Conservation (phyloP, 2,797 vertebrate genomes). For the Rhinichthys osculus region DNA sequence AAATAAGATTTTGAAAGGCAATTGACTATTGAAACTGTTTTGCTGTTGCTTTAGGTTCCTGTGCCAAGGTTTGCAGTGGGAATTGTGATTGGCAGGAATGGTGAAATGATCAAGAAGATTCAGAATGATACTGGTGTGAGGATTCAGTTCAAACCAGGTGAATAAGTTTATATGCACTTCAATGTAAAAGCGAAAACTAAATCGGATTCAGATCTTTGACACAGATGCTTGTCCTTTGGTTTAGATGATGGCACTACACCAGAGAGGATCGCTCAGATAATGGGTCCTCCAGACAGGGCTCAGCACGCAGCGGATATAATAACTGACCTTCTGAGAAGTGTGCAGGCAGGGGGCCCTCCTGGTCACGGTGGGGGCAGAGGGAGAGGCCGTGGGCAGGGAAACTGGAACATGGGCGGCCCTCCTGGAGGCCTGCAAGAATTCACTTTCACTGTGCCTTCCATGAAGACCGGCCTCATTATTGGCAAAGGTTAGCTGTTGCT, state of each 20-base stretch:
- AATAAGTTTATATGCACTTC: slow-evolving; percentile 31
- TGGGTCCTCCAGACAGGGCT: slow-evolving; percentile 95
- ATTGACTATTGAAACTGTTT: neutral
- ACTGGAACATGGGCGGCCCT: slow-evolving; percentile 97
- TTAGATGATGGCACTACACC: slow-evolving; percentile 96
- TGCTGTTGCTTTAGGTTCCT: slow-evolving; percentile 83
- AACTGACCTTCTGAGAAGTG: slow-evolving; percentile 93
- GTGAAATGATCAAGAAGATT: slow-evolving; percentile 99
- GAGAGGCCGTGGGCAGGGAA: slow-evolving; percentile 94
- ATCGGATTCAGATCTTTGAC: neutral
- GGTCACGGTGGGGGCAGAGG: slow-evolving; percentile 92
- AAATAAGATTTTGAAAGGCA: neutral
- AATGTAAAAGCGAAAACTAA: neutral
- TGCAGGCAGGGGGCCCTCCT: slow-evolving; percentile 93
- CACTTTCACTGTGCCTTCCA: slow-evolving; percentile 96
- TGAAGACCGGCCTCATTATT: slow-evolving; percentile 98
- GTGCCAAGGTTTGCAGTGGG: slow-evolving; percentile 98
- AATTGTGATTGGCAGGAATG: slow-evolving; percentile 97
- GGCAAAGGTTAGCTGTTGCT: slow-evolving; percentile 86
- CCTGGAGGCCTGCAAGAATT: slow-evolving; percentile 98
- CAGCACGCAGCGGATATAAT: slow-evolving; percentile 98
- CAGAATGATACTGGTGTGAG: slow-evolving; percentile 98
- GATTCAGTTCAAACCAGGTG: slow-evolving; percentile 99
- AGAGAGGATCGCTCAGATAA: slow-evolving; percentile 98
- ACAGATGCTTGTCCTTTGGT: slow-evolving; percentile 35